Evolutionary conservation across 2,113 vertebrate genomes (phyloP), one percentile per base, ranked within the genome.

Genomic region (Charadrius vociferus): DNA sequence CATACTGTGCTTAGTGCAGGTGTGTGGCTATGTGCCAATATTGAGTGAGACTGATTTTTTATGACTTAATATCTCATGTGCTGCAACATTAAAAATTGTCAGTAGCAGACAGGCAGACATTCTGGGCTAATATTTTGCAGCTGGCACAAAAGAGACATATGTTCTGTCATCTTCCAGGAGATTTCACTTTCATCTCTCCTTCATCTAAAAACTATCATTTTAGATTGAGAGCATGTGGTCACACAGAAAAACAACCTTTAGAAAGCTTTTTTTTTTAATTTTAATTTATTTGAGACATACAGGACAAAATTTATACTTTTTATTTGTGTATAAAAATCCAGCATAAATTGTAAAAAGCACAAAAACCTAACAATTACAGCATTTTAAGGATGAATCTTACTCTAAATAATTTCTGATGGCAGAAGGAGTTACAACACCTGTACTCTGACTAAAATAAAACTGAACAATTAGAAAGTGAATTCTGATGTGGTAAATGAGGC

Each of bases 401-500:
- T 52, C 34, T 72, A 79, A 55, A 81, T 71, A 81, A 91, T 95
- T 91, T 95, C 52, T 1, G 0, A 15, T 72, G 39, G 61, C 65
- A 94, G 71, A 86, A 92, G 45, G 52, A 45, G 30, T 63, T 45
- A 79, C 81, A 95, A n/a, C 93, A 96, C 91, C 93, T 95, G 86
- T 66, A 82, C 27, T 70, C 50, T 43, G 45, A 82, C 53, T 72
- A 91, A 95, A 95, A 94, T 93, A 91, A 95, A 91, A 71, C 43
- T 84, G 86, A 87, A 58, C 86, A 97, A 96, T 95, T 94, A 93
- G 66, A 81, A 95, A 95, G 73, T 97, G 95, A 95, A 61, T 95
- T 98, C 84, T 92, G 75, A 70, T 96, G 90, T 71, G 52, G 73
- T 96, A 96, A 97, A 88, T 93, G 97, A 98, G 75, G 93, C 86